These are phyloP conservation scores for Lucilia cuprina DNA, from an alignment of 1,140 invertebrate species.

Conservation along the genomic window DNA sequence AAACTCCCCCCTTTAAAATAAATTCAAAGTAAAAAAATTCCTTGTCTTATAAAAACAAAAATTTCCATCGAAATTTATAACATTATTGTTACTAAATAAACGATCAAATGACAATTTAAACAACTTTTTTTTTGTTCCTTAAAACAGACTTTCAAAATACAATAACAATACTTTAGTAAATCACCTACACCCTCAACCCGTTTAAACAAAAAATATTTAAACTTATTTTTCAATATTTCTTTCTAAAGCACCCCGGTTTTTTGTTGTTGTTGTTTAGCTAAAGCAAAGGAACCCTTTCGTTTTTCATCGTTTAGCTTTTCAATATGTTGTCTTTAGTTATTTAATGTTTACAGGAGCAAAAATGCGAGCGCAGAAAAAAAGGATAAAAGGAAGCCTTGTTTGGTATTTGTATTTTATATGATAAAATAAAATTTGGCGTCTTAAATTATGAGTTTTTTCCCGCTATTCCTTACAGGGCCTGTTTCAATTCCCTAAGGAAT, in stretches of 20 bases:
- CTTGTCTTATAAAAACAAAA: background rate
- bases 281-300: slow-evolving; percentile 4
- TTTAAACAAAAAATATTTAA: background rate
- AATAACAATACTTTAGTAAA: slow-evolving; percentile 22
- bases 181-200: background rate
- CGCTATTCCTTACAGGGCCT: background rate
- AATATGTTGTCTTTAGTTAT: slow-evolving; percentile 23
- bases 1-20: background rate
- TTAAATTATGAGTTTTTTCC: slow-evolving; percentile 24
- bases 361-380: background rate
- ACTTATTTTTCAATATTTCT: background rate
- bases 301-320: slow-evolving; percentile 18
- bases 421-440: slow-evolving; percentile 4
- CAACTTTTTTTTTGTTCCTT: background rate
- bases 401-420: background rate
- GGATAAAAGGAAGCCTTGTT: background rate
- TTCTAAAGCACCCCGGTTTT: no score
- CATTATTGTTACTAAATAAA: slow-evolving; percentile 62
- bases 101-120: slow-evolving; percentile 62
- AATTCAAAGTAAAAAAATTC: background rate
- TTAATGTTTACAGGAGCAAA: background rate
- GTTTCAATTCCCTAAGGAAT: slow-evolving; percentile 5
- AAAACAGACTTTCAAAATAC: background rate
- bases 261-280: background rate
- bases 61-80: slow-evolving; percentile 29